These are phyloP conservation scores for Corella eumyota DNA, from an alignment of 23 tunicate genomes.

Conservation along the genomic window DNA sequence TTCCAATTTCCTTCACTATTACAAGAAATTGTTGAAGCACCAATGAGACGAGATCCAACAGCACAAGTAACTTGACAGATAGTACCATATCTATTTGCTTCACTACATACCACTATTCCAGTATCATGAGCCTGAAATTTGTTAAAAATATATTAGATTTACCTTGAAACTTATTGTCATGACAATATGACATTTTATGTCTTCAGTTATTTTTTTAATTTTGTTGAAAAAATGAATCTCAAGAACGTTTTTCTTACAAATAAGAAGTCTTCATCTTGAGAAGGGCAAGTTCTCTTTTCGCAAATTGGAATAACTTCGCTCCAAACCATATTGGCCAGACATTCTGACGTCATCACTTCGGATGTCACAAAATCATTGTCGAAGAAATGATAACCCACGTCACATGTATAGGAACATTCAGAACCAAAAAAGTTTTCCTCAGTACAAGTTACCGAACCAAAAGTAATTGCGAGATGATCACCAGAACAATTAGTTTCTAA, in stretches of 20 bases:
- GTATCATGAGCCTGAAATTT: slow-evolving; percentile 29
- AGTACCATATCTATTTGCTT: slow-evolving; percentile 44
- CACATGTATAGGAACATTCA: slow-evolving; percentile 37
- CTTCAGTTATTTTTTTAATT: neutral
- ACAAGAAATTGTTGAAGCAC: slow-evolving; percentile 19
- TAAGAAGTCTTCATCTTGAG: slow-evolving; percentile 23
- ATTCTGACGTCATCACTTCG: slow-evolving; percentile 19
- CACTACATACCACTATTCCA: slow-evolving; percentile 47
- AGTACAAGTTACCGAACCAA: slow-evolving; percentile 41
- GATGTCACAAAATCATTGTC: slow-evolving; percentile 9
- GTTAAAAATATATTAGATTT: neutral
- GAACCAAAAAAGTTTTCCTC: slow-evolving; percentile 48
- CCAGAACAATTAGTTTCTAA: slow-evolving; percentile 51
- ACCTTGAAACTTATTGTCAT: too few relatives aligned
- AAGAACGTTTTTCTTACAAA: slow-evolving; percentile 11
- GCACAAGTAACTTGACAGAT: slow-evolving; percentile 35
- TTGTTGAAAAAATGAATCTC: neutral
- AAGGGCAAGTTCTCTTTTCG: slow-evolving; percentile 58
- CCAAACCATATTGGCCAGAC: slow-evolving; percentile 36
- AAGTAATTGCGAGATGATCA: slow-evolving; percentile 17
- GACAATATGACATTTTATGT: too few relatives aligned
- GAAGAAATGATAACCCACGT: slow-evolving; percentile 28
- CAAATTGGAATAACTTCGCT: slow-evolving; percentile 39
- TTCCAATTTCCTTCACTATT: slow-evolving; percentile 39
- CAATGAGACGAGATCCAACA: slow-evolving; percentile 30